These are phyloP conservation scores for Drosophila histrio DNA, from an alignment of 2,888 invertebrate species.

Conservation along the genomic window DNA sequence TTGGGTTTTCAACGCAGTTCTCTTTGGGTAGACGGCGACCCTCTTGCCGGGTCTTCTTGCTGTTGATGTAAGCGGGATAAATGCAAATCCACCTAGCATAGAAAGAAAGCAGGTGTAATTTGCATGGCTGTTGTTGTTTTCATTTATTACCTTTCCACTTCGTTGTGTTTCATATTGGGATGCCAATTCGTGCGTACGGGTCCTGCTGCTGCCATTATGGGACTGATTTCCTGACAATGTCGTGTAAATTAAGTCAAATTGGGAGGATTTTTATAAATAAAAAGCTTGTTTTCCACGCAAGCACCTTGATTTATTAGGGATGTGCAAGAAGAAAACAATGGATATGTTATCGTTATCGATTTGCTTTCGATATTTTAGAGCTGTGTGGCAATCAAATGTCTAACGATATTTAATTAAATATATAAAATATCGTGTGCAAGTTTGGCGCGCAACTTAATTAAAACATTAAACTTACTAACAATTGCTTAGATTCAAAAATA, in stretches of 20 bases:
- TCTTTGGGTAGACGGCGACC: slow-evolving; percentile 94
- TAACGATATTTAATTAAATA: too few relatives aligned
- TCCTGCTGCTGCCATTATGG: slow-evolving; percentile 85
- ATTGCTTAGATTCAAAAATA: too few relatives aligned
- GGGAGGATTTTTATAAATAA: not conserved
- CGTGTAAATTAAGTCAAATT: not conserved
- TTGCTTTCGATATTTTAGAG: not conserved
- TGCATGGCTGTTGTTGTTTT: not conserved
- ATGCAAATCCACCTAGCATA: slow-evolving; percentile 94
- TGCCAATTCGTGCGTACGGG: slow-evolving; percentile 87
- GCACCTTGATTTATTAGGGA: slow-evolving; percentile 55
- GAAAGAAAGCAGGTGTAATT: slow-evolving; percentile 32
- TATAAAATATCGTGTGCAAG: too few relatives aligned
- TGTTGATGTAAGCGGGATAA: slow-evolving; percentile 98
- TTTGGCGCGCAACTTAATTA: too few relatives aligned
- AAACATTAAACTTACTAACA: too few relatives aligned
- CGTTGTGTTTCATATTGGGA: slow-evolving; percentile 91
- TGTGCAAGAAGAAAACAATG: not conserved
- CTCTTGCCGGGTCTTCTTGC: slow-evolving; percentile 94
- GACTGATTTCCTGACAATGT: slow-evolving; percentile 5
- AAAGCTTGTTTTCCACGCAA: slow-evolving; percentile 64
- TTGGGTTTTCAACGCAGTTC: slow-evolving; percentile 97
- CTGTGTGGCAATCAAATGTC: not conserved
- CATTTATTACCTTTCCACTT: slow-evolving; percentile 88
- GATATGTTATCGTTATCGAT: not conserved